Percentiles rank a stretch among this genome's conserved stretches.
Evolutionary conservation across 2,888 invertebrate genomes (phyloP).

Genomic region (Torymus aiolomorphi): DNA sequence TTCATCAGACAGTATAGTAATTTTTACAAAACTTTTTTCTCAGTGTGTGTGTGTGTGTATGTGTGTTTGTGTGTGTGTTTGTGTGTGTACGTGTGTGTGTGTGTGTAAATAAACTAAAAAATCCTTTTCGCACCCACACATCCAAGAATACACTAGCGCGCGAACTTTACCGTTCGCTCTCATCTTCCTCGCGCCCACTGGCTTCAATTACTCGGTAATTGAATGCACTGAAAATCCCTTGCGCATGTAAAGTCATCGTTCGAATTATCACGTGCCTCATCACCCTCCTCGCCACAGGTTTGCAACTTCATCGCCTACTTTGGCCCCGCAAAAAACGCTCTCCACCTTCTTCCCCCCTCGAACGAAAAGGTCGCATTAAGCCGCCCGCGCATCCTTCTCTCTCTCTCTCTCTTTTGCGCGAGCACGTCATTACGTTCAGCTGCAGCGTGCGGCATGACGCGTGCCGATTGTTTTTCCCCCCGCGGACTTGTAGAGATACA

Average conservation of each 20-base stretch:
- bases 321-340: background rate
- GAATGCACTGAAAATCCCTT: background rate
- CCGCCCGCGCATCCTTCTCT: background rate
- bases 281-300: background rate
- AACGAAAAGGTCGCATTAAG: conserved; percentile 4
- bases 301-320: background rate
- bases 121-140: too few species aligned
- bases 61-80: too few species aligned
- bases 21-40: too few species aligned
- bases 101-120: too few species aligned
- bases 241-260: conserved; percentile 12
- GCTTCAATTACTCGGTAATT: conserved; percentile 14
- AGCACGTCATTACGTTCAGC: too few species aligned
- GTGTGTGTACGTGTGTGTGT: too few species aligned
- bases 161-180: background rate
- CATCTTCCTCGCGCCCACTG: background rate
- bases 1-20: too few species aligned
- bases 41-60: too few species aligned
- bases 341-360: background rate
- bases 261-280: conserved; percentile 17
- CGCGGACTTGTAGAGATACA: background rate
- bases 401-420: conserved; percentile 17
- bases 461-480: conserved; percentile 59
- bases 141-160: too few species aligned
- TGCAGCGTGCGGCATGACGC: conserved; percentile 43